phyloP scores from a whole-genome alignment of 1,140 invertebrate species.

The Augochlora pura region DNA sequence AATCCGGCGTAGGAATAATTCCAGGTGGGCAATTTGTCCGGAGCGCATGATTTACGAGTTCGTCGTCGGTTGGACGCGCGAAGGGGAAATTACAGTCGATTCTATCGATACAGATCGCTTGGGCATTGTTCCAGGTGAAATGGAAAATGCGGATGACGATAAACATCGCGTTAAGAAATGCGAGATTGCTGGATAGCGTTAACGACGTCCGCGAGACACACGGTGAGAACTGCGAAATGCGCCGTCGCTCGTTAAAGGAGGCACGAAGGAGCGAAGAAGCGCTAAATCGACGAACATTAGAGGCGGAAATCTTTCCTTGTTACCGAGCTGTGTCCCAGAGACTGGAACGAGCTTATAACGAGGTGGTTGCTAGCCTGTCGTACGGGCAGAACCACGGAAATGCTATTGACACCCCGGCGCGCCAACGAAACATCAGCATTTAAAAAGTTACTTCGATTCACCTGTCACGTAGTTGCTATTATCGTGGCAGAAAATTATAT shows the following conservation, averaged over 20 bases:
- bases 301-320: no score
- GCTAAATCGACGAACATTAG: neutral
- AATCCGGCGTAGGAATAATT: constrained; percentile 13
- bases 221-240: constrained; percentile 3
- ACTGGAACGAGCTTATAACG: neutral
- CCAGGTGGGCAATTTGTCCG: constrained; percentile 41
- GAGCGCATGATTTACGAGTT: constrained; percentile 41
- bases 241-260: neutral
- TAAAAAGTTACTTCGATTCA: no score
- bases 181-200: constrained; percentile 6
- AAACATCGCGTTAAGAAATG: constrained; percentile 31
- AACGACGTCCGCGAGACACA: constrained; percentile 19
- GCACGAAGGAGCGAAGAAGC: neutral
- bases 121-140: constrained; percentile 23
- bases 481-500: no score
- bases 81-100: constrained; percentile 35
- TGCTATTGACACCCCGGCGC: no score
- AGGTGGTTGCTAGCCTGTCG: neutral
- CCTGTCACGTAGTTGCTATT: no score
- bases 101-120: constrained; percentile 26
- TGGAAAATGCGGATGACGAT: constrained; percentile 39
- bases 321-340: no score
- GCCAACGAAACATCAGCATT: no score
- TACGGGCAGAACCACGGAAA: no score
- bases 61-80: constrained; percentile 3